phyloP scores from a whole-genome alignment of 2,888 invertebrate species.

The Leptopilina myrica region DNA sequence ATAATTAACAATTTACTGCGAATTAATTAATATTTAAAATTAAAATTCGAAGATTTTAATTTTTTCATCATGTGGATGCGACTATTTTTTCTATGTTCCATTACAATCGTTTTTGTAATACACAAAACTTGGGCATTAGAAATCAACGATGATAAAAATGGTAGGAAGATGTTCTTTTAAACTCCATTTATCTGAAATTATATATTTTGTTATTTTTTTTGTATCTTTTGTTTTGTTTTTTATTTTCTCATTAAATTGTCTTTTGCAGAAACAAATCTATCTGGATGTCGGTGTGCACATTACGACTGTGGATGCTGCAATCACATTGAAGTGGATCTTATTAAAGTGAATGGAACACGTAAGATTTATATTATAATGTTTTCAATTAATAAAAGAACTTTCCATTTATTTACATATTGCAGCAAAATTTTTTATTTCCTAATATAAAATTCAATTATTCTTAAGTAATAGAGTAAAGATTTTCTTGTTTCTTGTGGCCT shows the following conservation, averaged over 20 bases:
- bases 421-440: too few relatives aligned
- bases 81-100: neutral
- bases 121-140: neutral
- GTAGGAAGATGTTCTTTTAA: neutral
- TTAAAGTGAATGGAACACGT: slow-evolving; percentile 43
- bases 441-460: too few relatives aligned
- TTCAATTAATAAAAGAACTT: neutral
- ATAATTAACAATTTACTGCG: too few relatives aligned
- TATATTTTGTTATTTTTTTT: neutral
- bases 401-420: too few relatives aligned
- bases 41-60: neutral
- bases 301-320: slow-evolving; percentile 55
- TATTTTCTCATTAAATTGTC: neutral
- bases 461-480: too few relatives aligned
- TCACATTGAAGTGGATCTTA: slow-evolving; percentile 22
- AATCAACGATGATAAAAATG: neutral
- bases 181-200: neutral
- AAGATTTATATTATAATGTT: slow-evolving; percentile 12
- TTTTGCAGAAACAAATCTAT: slow-evolving; percentile 25
- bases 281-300: slow-evolving; percentile 47
- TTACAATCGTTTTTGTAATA: neutral
- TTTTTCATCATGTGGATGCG: neutral
- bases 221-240: neutral
- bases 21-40: neutral
- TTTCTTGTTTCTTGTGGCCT: too few relatives aligned